phyloP scores from a whole-genome alignment of 2,888 invertebrate genomes.

The Lepidochrysops patricia region DNA sequence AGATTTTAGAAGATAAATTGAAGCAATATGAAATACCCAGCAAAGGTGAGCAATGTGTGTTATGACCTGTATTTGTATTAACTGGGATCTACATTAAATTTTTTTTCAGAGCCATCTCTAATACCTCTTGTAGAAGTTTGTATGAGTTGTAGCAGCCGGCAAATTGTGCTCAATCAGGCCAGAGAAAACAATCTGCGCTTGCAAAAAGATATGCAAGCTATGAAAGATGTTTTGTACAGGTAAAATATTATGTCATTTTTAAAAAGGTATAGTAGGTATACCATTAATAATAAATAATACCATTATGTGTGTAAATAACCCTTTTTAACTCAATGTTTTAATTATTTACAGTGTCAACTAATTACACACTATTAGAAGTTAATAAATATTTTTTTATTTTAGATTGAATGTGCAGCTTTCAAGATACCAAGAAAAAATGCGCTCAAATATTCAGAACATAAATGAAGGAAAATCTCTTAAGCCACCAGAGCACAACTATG shows the following conservation, averaged over 20 bases:
- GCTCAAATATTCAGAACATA: conserved; percentile 40
- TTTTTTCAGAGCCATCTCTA: conserved; percentile 35
- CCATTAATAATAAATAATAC: too few species aligned
- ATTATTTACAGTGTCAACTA: too few species aligned
- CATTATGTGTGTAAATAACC: too few species aligned
- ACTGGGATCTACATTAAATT: too few species aligned
- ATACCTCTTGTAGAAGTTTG: conserved; percentile 63
- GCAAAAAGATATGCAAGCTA: conserved; percentile 79
- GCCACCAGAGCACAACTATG: conserved; percentile 35
- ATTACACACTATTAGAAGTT: too few species aligned
- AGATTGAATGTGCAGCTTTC: conserved; percentile 85
- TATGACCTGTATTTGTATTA: too few species aligned
- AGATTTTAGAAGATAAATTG: conserved; percentile 47
- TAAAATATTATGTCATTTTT: too few species aligned
- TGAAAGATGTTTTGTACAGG: conserved; percentile 85
- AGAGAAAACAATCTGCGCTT: conserved; percentile 73
- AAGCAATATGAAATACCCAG: conserved; percentile 55
- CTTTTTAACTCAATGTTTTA: too few species aligned
- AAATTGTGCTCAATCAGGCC: conserved; percentile 62
- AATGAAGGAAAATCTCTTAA: conserved; percentile 35
- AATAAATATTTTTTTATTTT: conserved; percentile 10
- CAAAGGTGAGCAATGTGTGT: conserved; percentile 38
- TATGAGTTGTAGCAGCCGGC: conserved; percentile 64
- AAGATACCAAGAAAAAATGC: conserved; percentile 81
- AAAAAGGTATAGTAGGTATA: too few species aligned